Percentiles rank a stretch among this genome's conserved stretches.
phyloP scores from a whole-genome alignment of 2,888 invertebrate species.

The Caenorhabditis zanzibari region DNA sequence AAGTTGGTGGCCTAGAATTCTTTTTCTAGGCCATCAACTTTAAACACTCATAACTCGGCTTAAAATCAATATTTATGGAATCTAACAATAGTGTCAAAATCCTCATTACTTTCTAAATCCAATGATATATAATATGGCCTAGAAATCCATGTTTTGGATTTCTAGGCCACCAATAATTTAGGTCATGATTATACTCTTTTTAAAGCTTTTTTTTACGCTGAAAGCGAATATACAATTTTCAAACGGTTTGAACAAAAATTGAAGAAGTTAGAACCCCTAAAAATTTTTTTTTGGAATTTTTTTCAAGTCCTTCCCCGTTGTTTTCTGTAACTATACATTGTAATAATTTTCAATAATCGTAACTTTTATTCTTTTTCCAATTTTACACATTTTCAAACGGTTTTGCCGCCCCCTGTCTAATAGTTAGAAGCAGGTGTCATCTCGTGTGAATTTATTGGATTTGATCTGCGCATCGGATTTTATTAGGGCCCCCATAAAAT shows the following conservation, averaged over 20 bases:
- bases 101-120: too few relatives aligned
- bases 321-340: background rate
- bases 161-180: background rate
- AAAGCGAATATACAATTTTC: too few relatives aligned
- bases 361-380: background rate
- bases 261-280: too few relatives aligned
- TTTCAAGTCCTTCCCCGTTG: background rate
- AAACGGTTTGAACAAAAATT: too few relatives aligned
- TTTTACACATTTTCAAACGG: slow-evolving; percentile 13
- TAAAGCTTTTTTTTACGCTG: too few relatives aligned
- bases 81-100: too few relatives aligned
- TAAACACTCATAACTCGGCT: too few relatives aligned
- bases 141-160: background rate
- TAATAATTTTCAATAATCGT: slow-evolving; percentile 8
- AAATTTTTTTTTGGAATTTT: background rate
- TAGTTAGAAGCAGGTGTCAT: slow-evolving; percentile 19
- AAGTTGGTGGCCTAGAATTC: too few relatives aligned
- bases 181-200: too few relatives aligned
- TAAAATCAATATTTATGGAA: too few relatives aligned
- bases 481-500: background rate
- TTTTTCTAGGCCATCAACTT: too few relatives aligned
- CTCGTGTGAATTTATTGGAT: slow-evolving; percentile 10
- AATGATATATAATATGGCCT: too few relatives aligned
- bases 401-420: background rate
- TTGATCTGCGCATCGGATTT: slow-evolving; percentile 23